Conservation (phyloP, 2,888 invertebrate genomes). For the Sinhomidia bicolor region DNA sequence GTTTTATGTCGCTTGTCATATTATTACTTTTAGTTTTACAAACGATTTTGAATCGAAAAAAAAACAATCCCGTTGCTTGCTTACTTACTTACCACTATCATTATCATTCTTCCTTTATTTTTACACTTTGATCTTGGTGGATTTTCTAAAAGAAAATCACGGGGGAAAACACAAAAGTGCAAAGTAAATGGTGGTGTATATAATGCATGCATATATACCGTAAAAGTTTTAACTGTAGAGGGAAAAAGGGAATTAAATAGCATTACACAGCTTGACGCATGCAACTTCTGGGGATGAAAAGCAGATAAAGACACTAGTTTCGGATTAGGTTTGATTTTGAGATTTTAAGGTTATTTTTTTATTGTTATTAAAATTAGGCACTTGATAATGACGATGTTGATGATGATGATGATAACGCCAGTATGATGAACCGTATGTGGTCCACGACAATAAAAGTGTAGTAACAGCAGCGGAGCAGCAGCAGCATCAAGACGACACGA, state of each 20-base stretch:
- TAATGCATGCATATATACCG: no score
- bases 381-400: conserved; percentile 4
- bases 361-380: conserved; percentile 28
- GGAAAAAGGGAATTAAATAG: no score
- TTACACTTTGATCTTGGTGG: background rate
- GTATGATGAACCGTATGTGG: conserved; percentile 44
- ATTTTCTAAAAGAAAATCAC: background rate
- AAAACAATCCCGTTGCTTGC: conserved; percentile 17
- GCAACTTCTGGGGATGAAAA: background rate
- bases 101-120: background rate
- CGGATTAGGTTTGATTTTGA: background rate
- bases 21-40: conserved; percentile 25
- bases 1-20: conserved; percentile 8
- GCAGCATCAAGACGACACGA: background rate
- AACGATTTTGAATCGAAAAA: background rate
- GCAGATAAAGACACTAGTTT: background rate
- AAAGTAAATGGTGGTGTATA: no score
- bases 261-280: background rate
- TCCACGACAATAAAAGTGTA: conserved; percentile 48
- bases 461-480: no score
- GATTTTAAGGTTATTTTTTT: background rate
- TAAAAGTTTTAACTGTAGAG: background rate
- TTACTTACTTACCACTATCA: no score
- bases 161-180: background rate
- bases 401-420: background rate